Evolutionary conservation across 2,888 invertebrate species (phyloP).

Genomic region (Cecidostiba fungosa): DNA sequence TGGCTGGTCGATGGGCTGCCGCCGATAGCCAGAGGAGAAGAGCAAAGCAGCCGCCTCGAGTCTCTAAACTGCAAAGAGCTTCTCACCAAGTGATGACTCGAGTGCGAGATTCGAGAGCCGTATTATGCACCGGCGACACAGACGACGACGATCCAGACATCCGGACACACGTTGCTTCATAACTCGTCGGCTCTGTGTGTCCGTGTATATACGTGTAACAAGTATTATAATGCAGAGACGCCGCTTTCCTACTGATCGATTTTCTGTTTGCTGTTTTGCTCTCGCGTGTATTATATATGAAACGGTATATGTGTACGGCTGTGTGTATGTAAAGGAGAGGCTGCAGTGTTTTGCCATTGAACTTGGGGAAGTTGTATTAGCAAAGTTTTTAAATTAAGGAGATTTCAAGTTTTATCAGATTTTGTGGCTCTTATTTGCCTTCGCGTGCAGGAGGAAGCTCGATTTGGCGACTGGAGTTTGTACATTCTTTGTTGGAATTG

Average conservation of each 20-base stretch:
- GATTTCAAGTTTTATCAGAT: not conserved
- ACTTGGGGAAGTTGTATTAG: not conserved
- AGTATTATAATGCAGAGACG: not conserved
- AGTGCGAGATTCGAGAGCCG: not conserved
- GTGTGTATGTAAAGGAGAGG: not conserved
- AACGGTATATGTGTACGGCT: not conserved
- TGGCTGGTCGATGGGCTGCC: not conserved
- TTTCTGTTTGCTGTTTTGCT: not conserved
- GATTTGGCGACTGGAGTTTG: not conserved
- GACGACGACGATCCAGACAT: not conserved
- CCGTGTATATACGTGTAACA: not conserved
- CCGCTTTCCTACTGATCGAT: not conserved
- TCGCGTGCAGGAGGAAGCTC: not conserved
- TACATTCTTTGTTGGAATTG: too few species aligned
- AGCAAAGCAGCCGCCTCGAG: not conserved
- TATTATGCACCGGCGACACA: not conserved
- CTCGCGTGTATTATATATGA: not conserved
- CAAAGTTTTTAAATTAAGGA: not conserved
- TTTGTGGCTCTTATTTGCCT: not conserved
- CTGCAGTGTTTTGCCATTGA: not conserved
- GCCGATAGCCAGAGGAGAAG: not conserved
- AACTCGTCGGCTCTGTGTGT: not conserved
- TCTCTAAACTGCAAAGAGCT: constrained; percentile 23
- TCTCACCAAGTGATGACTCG: not conserved
- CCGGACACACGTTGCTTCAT: not conserved